Conservation (phyloP, 2,888 invertebrate species). For the Geotrupes spiniger region DNA sequence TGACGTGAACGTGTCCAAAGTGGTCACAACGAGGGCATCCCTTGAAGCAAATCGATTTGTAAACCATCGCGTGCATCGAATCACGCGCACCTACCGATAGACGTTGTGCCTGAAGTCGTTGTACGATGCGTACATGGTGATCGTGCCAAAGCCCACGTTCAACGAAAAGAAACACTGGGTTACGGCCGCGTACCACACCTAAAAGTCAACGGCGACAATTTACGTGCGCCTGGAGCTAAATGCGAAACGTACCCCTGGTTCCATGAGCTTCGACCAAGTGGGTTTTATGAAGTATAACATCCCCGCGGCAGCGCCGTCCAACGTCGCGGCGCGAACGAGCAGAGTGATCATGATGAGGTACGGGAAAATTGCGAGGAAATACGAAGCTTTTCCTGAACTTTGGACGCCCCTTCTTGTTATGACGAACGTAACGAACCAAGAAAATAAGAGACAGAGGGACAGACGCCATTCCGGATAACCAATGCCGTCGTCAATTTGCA, state of each 20-base stretch:
- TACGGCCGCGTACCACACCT: constrained; percentile 75
- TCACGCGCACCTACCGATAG: constrained; percentile 56
- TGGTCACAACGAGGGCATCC: constrained; percentile 77
- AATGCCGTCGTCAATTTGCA: constrained; percentile 49
- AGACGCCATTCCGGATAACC: constrained; percentile 66
- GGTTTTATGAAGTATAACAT: constrained; percentile 77
- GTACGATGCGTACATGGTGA: constrained; percentile 74
- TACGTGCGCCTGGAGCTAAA: neutral
- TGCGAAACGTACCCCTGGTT: constrained; percentile 57
- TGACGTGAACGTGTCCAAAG: constrained; percentile 80
- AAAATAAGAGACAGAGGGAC: constrained; percentile 60
- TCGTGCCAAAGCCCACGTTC: constrained; percentile 69
- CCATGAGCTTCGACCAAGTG: constrained; percentile 69
- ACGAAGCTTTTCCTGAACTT: constrained; percentile 78
- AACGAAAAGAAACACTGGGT: constrained; percentile 74
- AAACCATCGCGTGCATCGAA: neutral
- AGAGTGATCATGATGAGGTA: constrained; percentile 74
- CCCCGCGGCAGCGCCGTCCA: constrained; percentile 72
- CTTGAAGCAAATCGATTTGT: constrained; percentile 56
- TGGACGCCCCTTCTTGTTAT: constrained; percentile 72
- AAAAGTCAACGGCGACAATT: constrained; percentile 24
- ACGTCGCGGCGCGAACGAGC: constrained; percentile 62
- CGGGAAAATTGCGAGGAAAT: constrained; percentile 86
- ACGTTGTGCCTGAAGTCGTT: constrained; percentile 67
- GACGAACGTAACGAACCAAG: constrained; percentile 68